These are phyloP conservation scores for Ditylenchus weischeri DNA, from an alignment of 2,888 invertebrate genomes.

Conservation along the genomic window DNA sequence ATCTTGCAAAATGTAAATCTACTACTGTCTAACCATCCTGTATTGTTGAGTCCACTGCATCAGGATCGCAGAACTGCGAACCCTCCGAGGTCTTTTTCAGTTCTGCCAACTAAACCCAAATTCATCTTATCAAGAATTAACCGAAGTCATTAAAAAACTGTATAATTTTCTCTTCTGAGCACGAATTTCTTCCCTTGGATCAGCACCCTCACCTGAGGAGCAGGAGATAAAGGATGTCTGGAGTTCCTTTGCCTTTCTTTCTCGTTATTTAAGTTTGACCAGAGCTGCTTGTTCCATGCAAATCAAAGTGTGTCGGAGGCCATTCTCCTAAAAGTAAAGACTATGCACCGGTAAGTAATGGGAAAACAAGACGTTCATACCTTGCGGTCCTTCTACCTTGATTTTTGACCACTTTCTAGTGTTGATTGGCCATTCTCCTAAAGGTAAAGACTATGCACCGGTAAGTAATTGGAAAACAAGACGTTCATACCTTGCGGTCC, in stretches of 20 bases:
- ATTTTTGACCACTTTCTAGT: slow-evolving; percentile 38
- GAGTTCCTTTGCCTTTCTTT: slow-evolving; percentile 5
- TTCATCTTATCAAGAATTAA: neutral
- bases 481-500: slow-evolving; percentile 30
- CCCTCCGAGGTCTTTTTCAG: slow-evolving; percentile 27
- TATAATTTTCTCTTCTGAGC: slow-evolving; percentile 30
- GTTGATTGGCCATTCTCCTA: slow-evolving; percentile 37
- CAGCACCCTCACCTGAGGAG: slow-evolving; percentile 1
- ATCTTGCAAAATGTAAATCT: too few relatives aligned
- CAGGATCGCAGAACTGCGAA: slow-evolving; percentile 33
- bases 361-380: slow-evolving; percentile 18
- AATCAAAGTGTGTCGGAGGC: slow-evolving; percentile 45
- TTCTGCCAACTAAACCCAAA: slow-evolving; percentile 30
- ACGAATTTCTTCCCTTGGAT: slow-evolving; percentile 26
- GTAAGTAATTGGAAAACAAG: neutral
- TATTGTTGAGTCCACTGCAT: slow-evolving; percentile 19
- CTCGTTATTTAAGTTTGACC: slow-evolving; percentile 26
- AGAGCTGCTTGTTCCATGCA: slow-evolving; percentile 50
- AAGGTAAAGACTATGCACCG: neutral
- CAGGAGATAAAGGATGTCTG: neutral
- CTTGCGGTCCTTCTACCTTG: slow-evolving; percentile 34
- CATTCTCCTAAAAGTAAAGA: slow-evolving; percentile 31
- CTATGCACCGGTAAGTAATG: neutral
- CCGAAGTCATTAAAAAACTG: neutral
- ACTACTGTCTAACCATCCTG: too few relatives aligned